Conservation (phyloP, 2,113 vertebrate genomes). For the Tonatia bakeri region DNA sequence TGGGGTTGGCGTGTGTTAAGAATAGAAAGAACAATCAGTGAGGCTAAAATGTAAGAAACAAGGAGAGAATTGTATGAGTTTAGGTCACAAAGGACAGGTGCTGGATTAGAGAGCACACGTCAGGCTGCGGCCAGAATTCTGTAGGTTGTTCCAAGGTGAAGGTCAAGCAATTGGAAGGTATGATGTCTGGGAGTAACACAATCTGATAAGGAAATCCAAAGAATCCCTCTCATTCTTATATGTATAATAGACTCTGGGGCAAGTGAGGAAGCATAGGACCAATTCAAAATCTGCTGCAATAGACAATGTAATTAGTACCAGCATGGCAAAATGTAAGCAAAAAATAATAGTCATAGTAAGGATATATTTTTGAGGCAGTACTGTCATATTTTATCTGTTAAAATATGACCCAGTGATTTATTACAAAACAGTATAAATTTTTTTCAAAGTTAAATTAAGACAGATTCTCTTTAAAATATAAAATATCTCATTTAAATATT, state of each 20-base stretch:
- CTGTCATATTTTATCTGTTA: background rate
- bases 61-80: background rate
- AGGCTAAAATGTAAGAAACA: background rate
- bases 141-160: background rate
- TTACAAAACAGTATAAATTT: background rate
- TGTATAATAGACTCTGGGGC: background rate
- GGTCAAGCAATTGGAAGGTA: background rate
- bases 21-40: background rate
- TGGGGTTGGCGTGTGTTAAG: background rate
- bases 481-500: conserved; percentile 59
- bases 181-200: background rate
- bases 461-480: conserved; percentile 8
- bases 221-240: background rate
- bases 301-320: background rate
- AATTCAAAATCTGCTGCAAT: background rate
- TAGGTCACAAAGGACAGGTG: background rate
- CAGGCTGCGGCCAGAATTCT: background rate
- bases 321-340: background rate
- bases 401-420: background rate
- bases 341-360: background rate
- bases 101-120: background rate
- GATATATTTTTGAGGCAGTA: background rate
- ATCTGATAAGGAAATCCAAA: background rate
- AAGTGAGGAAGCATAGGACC: background rate
- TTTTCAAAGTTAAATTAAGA: background rate